Base-by-base conservation (phyloP, 2,888 invertebrate genomes). In the Rhorus exstirpatorius region DNA sequence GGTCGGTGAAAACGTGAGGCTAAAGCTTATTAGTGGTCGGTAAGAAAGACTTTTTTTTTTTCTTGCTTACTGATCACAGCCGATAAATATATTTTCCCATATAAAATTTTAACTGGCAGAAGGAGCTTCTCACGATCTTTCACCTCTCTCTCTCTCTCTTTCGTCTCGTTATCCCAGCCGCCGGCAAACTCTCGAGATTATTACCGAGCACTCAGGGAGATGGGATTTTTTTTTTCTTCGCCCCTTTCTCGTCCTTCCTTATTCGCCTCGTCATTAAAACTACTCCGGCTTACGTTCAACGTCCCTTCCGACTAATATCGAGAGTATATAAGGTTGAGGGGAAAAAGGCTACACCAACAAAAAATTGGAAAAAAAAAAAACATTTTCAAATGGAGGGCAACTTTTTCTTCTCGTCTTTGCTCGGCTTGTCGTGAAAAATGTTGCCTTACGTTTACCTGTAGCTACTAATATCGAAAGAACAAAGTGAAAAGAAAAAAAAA, bases 31-130 rank as follows among this genome's bases (percentile, higher is more conserved):
- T 41, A 10, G 46, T 60, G 0, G 63, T 26, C 79, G 82, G 63
- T 82, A 58, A 82, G 38, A 68, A 79, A 82, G 79, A 51, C 75
- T 44, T 79, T 75, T 82, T n/a, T 14, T 7, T 49, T 21, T 17
- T 3, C 3, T 19, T 26, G 7, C 3, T 14, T 12, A n/a, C n/a
- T n/a, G 26, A 49, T 24, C 44, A n/a, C 77, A 17, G 53, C 31
- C 58, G 78, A 79, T 71, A 75, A 79, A 21, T 26, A 55, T 31
- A 24, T 46, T 53, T 21, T n/a, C 26, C 35, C 8, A 17, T n/a
- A 19, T 7, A 14, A 10, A 38, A 44, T 44, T 17, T 44, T 46
- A 14, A 10, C 10, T 26, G 19, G 17, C 8, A 26, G 6, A 8
- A 49, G n/a, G 46, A 67, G 38, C 38, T 38, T 8, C 26, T 60